Evolutionary conservation across 1,140 invertebrate genomes (phyloP).

Genomic region (Drosophila repletoides): DNA sequence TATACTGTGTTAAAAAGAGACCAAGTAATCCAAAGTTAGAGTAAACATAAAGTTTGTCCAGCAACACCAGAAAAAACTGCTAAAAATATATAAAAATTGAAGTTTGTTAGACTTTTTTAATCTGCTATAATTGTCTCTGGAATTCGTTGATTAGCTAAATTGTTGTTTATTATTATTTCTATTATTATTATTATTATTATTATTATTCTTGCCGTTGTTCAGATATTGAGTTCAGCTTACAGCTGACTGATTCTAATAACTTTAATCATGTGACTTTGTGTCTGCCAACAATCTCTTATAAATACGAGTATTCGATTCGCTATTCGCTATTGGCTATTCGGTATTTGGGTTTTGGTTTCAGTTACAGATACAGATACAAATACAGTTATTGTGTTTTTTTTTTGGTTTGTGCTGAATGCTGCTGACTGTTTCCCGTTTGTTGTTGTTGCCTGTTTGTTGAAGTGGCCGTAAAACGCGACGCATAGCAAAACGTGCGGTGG

Average conservation of each 20-base stretch:
- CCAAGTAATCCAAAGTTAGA: too few species aligned
- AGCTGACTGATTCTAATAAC: neutral
- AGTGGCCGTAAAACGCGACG: constrained; percentile 5
- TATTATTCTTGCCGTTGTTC: neutral
- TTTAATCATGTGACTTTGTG: constrained; percentile 2
- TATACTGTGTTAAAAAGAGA: too few species aligned
- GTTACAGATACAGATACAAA: neutral
- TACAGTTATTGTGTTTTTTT: constrained; percentile 1
- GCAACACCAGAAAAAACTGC: too few species aligned
- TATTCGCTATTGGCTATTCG: neutral
- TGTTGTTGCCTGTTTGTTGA: neutral
- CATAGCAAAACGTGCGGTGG: too few species aligned
- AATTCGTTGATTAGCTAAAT: too few species aligned
- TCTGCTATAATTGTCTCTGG: too few species aligned
- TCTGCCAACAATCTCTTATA: too few species aligned
- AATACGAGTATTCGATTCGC: too few species aligned
- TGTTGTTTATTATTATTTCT: too few species aligned
- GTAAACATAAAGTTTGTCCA: too few species aligned
- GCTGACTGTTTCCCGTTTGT: neutral
- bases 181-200: neutral
- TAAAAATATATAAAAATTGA: too few species aligned
- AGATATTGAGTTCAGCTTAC: neutral
- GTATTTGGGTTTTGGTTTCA: constrained; percentile 11
- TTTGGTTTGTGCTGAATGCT: neutral
- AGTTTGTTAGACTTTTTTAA: too few species aligned